phyloP scores from a whole-genome alignment of 2,113 vertebrate species.

The Ciconia stormi region DNA sequence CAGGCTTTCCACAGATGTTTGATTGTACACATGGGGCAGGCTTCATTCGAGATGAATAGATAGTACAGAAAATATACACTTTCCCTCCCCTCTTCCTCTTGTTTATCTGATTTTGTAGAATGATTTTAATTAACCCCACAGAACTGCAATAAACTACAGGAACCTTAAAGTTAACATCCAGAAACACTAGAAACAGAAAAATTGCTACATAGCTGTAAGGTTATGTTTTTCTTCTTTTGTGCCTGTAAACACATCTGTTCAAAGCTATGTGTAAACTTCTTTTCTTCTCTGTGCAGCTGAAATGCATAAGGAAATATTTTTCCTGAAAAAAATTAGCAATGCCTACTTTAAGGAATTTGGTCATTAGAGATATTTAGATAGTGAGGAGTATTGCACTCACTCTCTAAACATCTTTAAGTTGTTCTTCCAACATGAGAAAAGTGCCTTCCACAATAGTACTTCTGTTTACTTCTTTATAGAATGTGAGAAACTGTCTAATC shows the following conservation, averaged over 20 bases:
- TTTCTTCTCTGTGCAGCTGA: neutral
- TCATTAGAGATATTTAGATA: neutral
- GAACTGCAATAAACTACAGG: neutral
- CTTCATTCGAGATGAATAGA: neutral
- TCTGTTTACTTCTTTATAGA: neutral
- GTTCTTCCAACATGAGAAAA: neutral
- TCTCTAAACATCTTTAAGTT: neutral
- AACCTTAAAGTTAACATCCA: neutral
- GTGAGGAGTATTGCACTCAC: neutral
- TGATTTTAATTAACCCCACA: conserved; percentile 28
- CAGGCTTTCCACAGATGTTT: conserved; percentile 24
- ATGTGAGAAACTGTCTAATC: neutral
- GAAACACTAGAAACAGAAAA: neutral
- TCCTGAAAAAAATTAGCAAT: neutral
- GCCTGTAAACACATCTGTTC: conserved; percentile 12
- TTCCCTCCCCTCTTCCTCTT: neutral
- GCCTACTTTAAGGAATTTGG: neutral
- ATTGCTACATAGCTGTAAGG: neutral
- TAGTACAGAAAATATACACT: neutral
- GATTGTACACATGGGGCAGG: neutral
- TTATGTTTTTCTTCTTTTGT: neutral
- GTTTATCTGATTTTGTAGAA: conserved; percentile 32
- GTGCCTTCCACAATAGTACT: neutral
- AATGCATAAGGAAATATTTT: neutral
- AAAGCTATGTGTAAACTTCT: neutral